phyloP scores from a whole-genome alignment of 2,113 vertebrate species.

The Meleagris gallopavo region DNA sequence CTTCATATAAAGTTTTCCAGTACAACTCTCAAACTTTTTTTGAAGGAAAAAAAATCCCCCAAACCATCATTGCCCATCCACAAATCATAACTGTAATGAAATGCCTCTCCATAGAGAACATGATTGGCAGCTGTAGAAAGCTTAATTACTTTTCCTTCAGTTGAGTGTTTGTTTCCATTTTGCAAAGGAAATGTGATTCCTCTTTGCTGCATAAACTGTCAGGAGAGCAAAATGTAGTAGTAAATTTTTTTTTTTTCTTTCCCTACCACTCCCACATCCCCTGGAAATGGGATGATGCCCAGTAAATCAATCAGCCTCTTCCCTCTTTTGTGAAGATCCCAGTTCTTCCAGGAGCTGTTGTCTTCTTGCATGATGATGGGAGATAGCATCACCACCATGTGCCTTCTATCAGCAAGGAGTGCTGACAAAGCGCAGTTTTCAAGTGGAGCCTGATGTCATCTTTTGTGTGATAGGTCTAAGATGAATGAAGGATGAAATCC shows the following conservation, averaged over 20 bases:
- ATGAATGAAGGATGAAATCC: neutral
- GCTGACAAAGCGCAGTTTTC: neutral
- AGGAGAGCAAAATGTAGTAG: neutral
- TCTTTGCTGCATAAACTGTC: neutral
- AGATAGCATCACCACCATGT: neutral
- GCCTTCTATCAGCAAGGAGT: neutral
- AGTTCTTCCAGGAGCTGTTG: neutral
- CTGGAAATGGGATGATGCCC: neutral
- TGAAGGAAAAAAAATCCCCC: neutral
- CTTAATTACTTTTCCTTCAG: neutral
- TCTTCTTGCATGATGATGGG: neutral
- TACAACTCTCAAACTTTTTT: neutral
- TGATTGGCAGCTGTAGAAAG: neutral
- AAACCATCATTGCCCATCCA: neutral
- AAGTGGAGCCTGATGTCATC: neutral
- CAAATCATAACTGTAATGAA: neutral
- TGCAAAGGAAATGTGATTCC: neutral
- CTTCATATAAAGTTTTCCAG: neutral
- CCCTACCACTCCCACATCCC: neutral
- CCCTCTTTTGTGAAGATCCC: neutral
- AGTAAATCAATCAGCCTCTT: neutral
- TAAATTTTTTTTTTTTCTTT: neutral
- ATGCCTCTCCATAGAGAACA: neutral
- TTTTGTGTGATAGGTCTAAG: neutral
- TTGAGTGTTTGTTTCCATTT: neutral